Base-by-base conservation (phyloP, 2,797 vertebrate species). In the Eulemur rubriventer region DNA sequence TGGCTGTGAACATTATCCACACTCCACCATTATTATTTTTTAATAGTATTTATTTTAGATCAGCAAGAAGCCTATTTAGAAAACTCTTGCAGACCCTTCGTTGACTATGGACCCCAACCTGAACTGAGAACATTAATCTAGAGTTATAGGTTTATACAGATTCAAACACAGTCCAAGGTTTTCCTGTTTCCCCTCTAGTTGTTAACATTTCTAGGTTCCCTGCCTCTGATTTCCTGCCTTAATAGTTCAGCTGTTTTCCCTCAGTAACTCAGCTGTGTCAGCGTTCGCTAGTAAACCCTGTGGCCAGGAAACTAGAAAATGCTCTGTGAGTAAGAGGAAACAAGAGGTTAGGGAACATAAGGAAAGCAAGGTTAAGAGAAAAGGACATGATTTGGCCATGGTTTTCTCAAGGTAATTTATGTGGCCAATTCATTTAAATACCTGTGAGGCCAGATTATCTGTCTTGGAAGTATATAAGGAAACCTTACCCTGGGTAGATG, bases 231-330 rank as follows among this genome's bases (percentile, higher is more conserved):
- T 70, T 59, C 61, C 72, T 89, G 84, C 30, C 48, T 75, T 67
- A 63, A 30, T 69, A 83, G 63, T 96, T 95, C 33, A 63, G 79
- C 83, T 87, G 41, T 83, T 89, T 78, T 89, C 14, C n/a, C 26
- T 55, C 30, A 38, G 26, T 67, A 28, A 12, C 38, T 97, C 33
- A 63, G 79, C 91, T 69, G 26, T 90, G 89, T 95, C 87, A 95
- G 57, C 50, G 78, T 92, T 96, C 9, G 3, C 50, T 83, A 7
- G 41, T 91, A 78, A 93, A 93, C 28, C 38, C 4, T 7, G 16
- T 96, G 73, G 70, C 46, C 30, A 95, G 70, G 69, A 91, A 94
- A 43, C 67, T 50, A 79, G 90, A 89, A 96, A 78, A 61, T 91
- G 13, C n/a, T 57, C 11, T 82, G 4, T 65, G 86, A 84, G 30